These are phyloP conservation scores for Stomatorhinus ivindoensis DNA, from an alignment of 2,113 vertebrate genomes.

Conservation along the genomic window DNA sequence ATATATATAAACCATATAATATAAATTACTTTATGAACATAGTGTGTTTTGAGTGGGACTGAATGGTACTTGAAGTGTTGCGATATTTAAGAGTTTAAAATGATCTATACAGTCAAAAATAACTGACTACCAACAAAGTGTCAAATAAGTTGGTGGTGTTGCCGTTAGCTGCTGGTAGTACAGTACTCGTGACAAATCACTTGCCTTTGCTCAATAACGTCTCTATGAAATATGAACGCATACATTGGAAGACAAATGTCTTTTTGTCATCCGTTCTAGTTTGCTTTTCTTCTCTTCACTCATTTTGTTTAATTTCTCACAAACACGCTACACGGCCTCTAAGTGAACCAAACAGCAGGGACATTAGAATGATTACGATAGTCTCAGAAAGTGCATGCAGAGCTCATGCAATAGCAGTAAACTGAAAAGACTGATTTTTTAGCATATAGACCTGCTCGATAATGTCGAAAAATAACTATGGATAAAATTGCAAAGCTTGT, in stretches of 20 bases:
- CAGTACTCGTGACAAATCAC: not conserved
- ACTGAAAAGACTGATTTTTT: not conserved
- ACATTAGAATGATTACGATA: not conserved
- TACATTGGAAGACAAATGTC: not conserved
- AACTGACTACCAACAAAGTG: not conserved
- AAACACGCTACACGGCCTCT: not conserved
- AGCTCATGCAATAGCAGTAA: not conserved
- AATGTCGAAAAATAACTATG: not conserved
- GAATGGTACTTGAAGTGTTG: not conserved
- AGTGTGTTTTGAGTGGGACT: not conserved
- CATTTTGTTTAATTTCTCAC: not conserved
- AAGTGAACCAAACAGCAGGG: not conserved
- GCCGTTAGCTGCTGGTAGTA: not conserved
- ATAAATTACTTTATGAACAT: not conserved
- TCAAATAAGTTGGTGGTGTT: not conserved
- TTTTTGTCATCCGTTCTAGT: not conserved
- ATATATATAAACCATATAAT: not conserved
- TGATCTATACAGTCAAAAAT: not conserved
- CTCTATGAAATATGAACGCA: not conserved
- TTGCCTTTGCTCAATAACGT: not conserved
- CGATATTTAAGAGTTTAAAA: not conserved
- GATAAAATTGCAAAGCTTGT: not conserved
- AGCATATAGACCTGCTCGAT: not conserved
- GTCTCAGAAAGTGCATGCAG: not conserved
- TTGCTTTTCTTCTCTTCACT: not conserved